Conservation (phyloP, 2,888 invertebrate genomes). For the Automeris io region DNA sequence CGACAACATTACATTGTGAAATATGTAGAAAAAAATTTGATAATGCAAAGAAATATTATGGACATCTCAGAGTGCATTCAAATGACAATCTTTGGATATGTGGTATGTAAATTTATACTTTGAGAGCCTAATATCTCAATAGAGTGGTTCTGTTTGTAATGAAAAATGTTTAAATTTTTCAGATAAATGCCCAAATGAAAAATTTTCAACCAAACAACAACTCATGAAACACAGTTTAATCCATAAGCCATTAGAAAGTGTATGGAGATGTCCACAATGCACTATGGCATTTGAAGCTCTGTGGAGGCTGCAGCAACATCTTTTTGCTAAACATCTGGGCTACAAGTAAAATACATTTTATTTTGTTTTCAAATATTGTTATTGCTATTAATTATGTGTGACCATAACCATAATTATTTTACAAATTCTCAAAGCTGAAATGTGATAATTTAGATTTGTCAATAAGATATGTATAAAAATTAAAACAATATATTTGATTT, state of each 20-base stretch:
- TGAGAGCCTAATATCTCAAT: background rate
- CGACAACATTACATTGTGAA: conserved; percentile 62
- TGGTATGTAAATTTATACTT: conserved; percentile 34
- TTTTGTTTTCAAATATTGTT: background rate
- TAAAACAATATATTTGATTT: too few relatives aligned
- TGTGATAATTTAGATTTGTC: too few relatives aligned
- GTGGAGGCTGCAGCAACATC: conserved; percentile 60
- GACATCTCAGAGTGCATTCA: conserved; percentile 64
- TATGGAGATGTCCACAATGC: conserved; percentile 65
- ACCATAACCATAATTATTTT: too few relatives aligned
- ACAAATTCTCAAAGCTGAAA: too few relatives aligned
- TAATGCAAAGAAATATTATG: conserved; percentile 67
- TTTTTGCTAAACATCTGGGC: conserved; percentile 58
- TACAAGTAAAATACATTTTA: conserved; percentile 35
- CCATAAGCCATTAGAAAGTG: conserved; percentile 54
- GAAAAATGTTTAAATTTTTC: conserved; percentile 12
- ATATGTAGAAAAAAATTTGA: conserved; percentile 66
- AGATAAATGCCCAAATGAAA: conserved; percentile 62
- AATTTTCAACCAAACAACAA: conserved; percentile 61
- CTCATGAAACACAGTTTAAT: conserved; percentile 58
- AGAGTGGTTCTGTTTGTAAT: background rate
- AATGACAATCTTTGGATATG: conserved; percentile 65
- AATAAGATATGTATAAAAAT: too few relatives aligned
- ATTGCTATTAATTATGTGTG: too few relatives aligned
- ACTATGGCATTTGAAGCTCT: conserved; percentile 58